Conservation (phyloP, 1,140 invertebrate species). For the Cyclina sinensis region DNA sequence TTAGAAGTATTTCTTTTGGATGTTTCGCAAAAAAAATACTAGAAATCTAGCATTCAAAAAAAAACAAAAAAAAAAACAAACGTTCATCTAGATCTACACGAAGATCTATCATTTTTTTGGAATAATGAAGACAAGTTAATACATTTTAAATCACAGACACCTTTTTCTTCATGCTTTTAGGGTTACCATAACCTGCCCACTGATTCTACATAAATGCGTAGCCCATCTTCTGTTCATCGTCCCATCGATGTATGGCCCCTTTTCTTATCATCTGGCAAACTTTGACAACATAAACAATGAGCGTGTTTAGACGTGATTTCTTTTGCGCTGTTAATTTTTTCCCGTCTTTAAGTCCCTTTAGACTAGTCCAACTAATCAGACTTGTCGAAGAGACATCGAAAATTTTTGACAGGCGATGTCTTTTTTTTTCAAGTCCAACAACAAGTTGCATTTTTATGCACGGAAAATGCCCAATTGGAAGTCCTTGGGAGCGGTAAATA, state of each 20-base stretch:
- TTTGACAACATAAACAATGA: too few species aligned
- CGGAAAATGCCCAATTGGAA: too few species aligned
- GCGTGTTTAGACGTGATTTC: too few species aligned
- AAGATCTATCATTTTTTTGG: neutral
- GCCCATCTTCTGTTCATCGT: slow-evolving; percentile 91
- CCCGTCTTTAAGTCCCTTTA: too few species aligned
- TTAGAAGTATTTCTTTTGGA: neutral
- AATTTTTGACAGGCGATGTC: too few species aligned
- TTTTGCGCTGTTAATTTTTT: too few species aligned
- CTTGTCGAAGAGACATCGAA: too few species aligned
- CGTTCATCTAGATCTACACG: neutral
- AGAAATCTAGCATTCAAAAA: neutral
- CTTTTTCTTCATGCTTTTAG: slow-evolving; percentile 91
- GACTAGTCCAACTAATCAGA: too few species aligned
- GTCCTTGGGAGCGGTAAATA: too few species aligned
- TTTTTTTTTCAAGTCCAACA: too few species aligned
- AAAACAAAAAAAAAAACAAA: too few species aligned
- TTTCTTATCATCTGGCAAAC: slow-evolving; percentile 78
- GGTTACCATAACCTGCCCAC: slow-evolving; percentile 96
- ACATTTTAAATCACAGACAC: slow-evolving; percentile 83
- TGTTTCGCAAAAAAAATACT: neutral
- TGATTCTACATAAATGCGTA: slow-evolving; percentile 93
- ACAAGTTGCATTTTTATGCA: too few species aligned
- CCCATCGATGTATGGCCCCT: slow-evolving; percentile 85
- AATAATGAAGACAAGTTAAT: neutral